These are phyloP conservation scores for Sepiola atlantica DNA, from an alignment of 2,888 invertebrate species.

Conservation along the genomic window DNA sequence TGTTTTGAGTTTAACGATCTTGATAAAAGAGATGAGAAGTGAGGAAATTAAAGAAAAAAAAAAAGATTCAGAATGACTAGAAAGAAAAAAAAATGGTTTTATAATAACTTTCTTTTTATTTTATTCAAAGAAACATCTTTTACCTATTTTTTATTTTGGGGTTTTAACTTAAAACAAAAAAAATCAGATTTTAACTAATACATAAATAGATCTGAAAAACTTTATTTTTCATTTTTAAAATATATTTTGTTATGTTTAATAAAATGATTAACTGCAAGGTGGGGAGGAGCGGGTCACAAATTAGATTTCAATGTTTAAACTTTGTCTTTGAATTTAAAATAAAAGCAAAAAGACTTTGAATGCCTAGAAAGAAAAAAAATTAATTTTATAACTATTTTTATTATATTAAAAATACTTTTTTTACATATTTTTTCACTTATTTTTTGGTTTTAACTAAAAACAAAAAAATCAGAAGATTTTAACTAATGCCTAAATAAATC, in stretches of 20 bases:
- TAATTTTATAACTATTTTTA: no score
- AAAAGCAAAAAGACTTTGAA: not conserved
- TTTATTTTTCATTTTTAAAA: no score
- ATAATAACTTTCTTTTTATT: not conserved
- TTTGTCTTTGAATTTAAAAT: not conserved
- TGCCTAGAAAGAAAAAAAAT: no score
- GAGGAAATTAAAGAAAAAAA: not conserved
- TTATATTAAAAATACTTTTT: no score
- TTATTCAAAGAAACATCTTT: no score
- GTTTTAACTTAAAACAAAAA: not conserved
- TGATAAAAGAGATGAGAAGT: slow-evolving; percentile 20
- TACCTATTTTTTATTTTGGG: not conserved
- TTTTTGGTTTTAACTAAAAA: no score
- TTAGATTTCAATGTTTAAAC: not conserved
- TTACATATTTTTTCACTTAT: no score
- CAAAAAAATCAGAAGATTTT: no score
- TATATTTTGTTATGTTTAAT: not conserved
- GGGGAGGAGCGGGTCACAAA: not conserved
- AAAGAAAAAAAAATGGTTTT: not conserved
- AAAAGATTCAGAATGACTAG: not conserved
- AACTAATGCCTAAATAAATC: not conserved
- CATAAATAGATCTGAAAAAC: not conserved
- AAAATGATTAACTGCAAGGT: not conserved
- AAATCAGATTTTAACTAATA: not conserved
- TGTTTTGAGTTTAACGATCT: slow-evolving; percentile 20